Percentiles rank a stretch among this genome's conserved stretches.
Evolutionary conservation across 2,797 vertebrate species (phyloP).

Genomic region (Choloepus didactylus): DNA sequence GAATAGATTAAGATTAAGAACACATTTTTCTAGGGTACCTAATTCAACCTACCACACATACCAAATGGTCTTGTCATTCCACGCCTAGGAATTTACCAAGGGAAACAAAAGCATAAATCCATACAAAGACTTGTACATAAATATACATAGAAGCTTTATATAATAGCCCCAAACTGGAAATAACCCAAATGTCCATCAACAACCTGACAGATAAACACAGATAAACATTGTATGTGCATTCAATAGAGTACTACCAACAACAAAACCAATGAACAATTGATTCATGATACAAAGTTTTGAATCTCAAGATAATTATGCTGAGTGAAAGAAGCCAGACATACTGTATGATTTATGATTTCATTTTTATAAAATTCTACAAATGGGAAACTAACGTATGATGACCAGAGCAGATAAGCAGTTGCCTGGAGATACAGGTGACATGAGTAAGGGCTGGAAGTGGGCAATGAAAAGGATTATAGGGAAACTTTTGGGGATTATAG

Average conservation of each 20-base stretch:
- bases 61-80: not conserved
- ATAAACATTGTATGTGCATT: not conserved
- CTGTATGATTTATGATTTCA: not conserved
- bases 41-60: not conserved
- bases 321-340: not conserved
- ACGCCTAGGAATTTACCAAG: not conserved
- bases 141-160: not conserved
- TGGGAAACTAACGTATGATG: not conserved
- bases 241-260: not conserved
- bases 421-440: not conserved
- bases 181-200: not conserved
- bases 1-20: no score
- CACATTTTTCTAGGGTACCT: no score
- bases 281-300: not conserved
- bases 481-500: not conserved
- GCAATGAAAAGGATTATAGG: not conserved
- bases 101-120: not conserved
- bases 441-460: not conserved
- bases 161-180: no score
- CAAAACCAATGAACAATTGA: not conserved
- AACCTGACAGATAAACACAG: not conserved
- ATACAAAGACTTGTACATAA: not conserved
- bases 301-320: not conserved
- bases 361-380: slow-evolving; percentile 18
- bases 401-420: not conserved